Evolutionary conservation across 2,888 invertebrate genomes (phyloP), one percentile per base, ranked within the genome.

Genomic region (Cataglyphis altisquamis): DNA sequence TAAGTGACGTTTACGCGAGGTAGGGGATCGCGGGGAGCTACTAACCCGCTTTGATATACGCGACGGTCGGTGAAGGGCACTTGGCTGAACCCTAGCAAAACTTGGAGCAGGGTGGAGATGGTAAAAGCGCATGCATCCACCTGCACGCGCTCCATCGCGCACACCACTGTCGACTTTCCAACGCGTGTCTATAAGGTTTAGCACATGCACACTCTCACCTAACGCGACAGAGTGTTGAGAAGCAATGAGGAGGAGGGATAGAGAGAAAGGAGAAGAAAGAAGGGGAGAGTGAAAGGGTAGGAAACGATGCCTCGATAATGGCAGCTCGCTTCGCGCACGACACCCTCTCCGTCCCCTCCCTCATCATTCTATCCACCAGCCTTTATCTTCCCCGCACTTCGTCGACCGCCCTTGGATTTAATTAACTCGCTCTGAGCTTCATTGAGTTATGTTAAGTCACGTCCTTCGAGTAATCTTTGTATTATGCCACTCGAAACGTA

Each of bases 391-490:
- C 52, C n/a, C 8, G 25, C 82, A 48, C 48, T 60, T 48, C 68
- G 45, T 82, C 62, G 74, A 45, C 70, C 85, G 67, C 83, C 88
- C 89, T 87, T 84, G 87, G 90, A 92, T 91, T 92, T 92, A 91
- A 93, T 93, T 93, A 93, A 92, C 91, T 92, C 86, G 88, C 87
- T 89, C 88, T 86, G 89, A 91, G 91, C 89, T 91, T 91, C 91
- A 93, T 93, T 89, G 91, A 92, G 91, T 91, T 92, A 91, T 90
- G 91, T 92, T 90, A 91, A 92, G 92, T 91, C 92, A 91, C 93
- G 91, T 92, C 83, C 85, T 89, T 86, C 82, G 84, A 87, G 90
- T 91, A 92, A 93, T 93, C 93, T 92, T 92, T 91, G 92, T 89
- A 91, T 91, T 91, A 91, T 89, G 87, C 89, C 87, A 90, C 90